Base-by-base conservation (phyloP, 2,888 invertebrate species). In the Phragmatobia fuliginosa region DNA sequence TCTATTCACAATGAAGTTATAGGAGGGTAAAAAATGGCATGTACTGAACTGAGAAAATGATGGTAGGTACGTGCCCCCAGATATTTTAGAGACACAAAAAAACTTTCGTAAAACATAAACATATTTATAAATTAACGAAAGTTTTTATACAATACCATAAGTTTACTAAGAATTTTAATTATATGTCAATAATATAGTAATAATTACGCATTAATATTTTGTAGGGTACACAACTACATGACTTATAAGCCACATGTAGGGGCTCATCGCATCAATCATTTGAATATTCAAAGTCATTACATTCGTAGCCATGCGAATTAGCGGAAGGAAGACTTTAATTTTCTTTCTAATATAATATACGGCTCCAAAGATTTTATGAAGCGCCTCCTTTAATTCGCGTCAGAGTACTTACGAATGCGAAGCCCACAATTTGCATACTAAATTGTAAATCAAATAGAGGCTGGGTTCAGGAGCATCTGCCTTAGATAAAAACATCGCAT, bases 401-500 rank as follows among this genome's bases (percentile, higher is more conserved):
- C 83, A 75, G 79, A 87, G 83, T 87, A 88, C 88, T 88, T 87
- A 88, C 85, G 87, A 90, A 89, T 86, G 86, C 88, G 86, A 87
- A 88, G 83, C 85, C 85, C 83, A 85, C 86, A 87, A 91, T 92
- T 91, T 91, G 89, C 91, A 92, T 91, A 89, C 86, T 89, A 91
- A 91, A 91, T 91, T 91, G 87, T 87, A 89, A 90, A 88, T 85
- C 88, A 91, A 91, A 92, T 89, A 89, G 84, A 87, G 84, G 82
- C 79, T 83, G 78, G 77, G 77, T 78, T 84, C 78, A 84, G 56
- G 28, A 65, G 80, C 88, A 88, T 90, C 88, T 87, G 89, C 81
- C 82, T 87, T 84, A 82, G 87, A 89, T 89, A 90, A 87, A 88
- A 85, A 82, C 77, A 78, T 74, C 69, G 76, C 74, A 73, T 77